These are phyloP conservation scores for Agonopterix arenella DNA, from an alignment of 2,888 invertebrate species.

Conservation along the genomic window DNA sequence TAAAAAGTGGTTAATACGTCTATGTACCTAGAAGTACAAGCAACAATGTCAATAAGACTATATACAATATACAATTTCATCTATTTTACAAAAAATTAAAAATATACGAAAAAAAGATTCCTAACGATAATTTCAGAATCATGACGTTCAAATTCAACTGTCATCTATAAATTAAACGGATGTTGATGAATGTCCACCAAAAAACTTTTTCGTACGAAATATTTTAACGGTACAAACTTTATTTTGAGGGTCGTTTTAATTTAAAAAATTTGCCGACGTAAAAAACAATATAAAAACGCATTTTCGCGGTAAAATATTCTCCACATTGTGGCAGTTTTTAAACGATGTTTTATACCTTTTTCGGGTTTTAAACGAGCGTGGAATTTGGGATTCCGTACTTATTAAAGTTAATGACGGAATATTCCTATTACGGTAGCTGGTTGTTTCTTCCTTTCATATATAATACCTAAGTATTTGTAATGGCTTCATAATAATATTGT, in stretches of 20 bases:
- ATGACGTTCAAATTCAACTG: background rate
- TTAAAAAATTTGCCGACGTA: conserved; percentile 1
- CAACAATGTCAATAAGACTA: too few species aligned
- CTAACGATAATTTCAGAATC: background rate
- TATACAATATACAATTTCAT: too few species aligned
- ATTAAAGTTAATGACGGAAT: conserved; percentile 2
- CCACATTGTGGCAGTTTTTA: conserved; percentile 4
- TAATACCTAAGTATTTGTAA: too few species aligned
- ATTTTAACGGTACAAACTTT: conserved; percentile 3
- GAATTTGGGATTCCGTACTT: conserved; percentile 4
- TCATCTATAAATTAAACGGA: background rate
- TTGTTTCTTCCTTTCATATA: too few species aligned
- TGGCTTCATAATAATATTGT: too few species aligned
- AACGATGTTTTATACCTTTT: conserved; percentile 4
- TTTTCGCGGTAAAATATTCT: background rate
- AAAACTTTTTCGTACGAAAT: background rate
- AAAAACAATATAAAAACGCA: conserved; percentile 1
- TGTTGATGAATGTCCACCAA: background rate
- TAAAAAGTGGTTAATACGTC: too few species aligned
- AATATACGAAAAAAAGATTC: too few species aligned
- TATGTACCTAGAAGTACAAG: too few species aligned
- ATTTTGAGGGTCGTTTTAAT: conserved; percentile 4
- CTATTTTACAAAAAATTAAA: too few species aligned
- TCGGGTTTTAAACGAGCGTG: conserved; percentile 5
- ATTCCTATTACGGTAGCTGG: background rate